phyloP scores from a whole-genome alignment of 2,797 vertebrate species.

The Tenualosa thibaudeaui region DNA sequence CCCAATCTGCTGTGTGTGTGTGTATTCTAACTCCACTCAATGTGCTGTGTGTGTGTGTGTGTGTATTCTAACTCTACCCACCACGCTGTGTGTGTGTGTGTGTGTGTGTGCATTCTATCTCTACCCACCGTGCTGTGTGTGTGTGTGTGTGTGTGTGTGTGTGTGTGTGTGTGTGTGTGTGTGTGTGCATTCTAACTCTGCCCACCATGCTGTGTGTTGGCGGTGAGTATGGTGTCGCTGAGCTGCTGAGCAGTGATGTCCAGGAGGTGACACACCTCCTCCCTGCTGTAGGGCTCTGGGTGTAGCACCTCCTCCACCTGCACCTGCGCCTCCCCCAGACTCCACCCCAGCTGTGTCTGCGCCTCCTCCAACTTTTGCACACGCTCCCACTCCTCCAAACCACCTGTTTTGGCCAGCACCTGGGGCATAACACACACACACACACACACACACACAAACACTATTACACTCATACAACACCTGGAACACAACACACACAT shows the following conservation, averaged over 20 bases:
- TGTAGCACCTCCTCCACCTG: conserved; percentile 86
- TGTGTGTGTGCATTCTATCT: not conserved
- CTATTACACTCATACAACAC: not conserved
- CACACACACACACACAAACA: not conserved
- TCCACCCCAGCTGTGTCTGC: conserved; percentile 77
- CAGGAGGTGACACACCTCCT: conserved; percentile 87
- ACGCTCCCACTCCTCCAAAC: conserved; percentile 78
- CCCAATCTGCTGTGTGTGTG: not conserved
- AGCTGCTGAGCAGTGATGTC: conserved; percentile 82
- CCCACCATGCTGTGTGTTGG: conserved; percentile 88
- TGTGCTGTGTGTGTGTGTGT: too few species aligned
- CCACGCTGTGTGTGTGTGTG: not conserved
- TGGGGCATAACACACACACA: conserved; percentile 52
- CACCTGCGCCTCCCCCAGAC: conserved; percentile 85
- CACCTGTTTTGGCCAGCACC: conserved; percentile 84
- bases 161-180: not conserved
- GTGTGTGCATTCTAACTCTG: not conserved
- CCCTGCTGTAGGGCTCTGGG: conserved; percentile 83
- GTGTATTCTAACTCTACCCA: too few species aligned
- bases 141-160: not conserved
- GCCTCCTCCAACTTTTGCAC: conserved; percentile 82
- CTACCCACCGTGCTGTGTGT: not conserved
- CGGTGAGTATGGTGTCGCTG: conserved; percentile 77
- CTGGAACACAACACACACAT: not conserved
- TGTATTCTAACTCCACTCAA: too few species aligned